phyloP scores from a whole-genome alignment of 2,113 vertebrate species.

The Dasyornis broadbenti region DNA sequence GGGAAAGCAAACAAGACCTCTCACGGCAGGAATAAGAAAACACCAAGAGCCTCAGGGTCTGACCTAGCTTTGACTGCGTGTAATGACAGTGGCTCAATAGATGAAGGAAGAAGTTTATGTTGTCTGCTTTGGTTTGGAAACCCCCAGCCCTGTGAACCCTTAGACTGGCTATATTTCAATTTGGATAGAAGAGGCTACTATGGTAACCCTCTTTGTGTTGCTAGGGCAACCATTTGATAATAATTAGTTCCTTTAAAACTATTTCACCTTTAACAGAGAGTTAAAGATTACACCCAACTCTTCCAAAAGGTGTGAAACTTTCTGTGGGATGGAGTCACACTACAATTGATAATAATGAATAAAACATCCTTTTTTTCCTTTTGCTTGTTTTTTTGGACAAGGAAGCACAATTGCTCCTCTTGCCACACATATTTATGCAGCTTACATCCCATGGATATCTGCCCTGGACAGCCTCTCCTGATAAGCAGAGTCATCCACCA shows the following conservation, averaged over 20 bases:
- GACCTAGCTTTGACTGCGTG: neutral
- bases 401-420: neutral
- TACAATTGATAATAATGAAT: neutral
- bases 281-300: neutral
- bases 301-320: neutral
- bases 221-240: conserved; percentile 20
- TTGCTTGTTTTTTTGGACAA: neutral
- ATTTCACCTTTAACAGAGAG: neutral
- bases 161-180: neutral
- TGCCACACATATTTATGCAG: neutral
- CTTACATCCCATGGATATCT: neutral
- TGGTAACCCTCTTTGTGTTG: conserved; percentile 28
- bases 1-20: neutral
- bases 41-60: neutral
- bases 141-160: neutral
- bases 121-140: neutral
- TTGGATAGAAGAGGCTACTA: conserved; percentile 14
- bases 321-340: neutral
- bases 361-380: neutral
- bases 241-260: conserved; percentile 3
- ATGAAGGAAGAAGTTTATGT: neutral
- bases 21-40: neutral
- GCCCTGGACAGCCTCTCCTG: fast-evolving
- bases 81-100: neutral
- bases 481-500: neutral